These are phyloP conservation scores for Sialis lutaria DNA, from an alignment of 2,888 invertebrate genomes.

Conservation along the genomic window DNA sequence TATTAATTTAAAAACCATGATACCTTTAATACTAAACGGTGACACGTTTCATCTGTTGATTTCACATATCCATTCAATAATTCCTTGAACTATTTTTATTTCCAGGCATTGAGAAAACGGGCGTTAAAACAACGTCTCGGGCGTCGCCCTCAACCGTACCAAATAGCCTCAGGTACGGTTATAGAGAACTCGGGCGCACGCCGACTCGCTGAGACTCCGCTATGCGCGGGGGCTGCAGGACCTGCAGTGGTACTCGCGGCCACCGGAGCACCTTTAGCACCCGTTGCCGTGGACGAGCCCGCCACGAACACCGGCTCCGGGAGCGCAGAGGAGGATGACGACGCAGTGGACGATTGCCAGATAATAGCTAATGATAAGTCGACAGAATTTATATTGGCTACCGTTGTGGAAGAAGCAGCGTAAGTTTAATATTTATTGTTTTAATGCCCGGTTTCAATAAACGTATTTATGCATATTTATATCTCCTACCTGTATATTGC, in stretches of 20 bases:
- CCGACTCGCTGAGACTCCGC: slow-evolving; percentile 62
- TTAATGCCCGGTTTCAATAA: no score
- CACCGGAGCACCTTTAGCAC: slow-evolving; percentile 15
- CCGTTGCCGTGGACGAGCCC: slow-evolving; percentile 53
- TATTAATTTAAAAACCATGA: no score
- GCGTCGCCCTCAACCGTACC: slow-evolving; percentile 58
- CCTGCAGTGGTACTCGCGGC: background rate
- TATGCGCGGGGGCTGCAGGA: slow-evolving; percentile 29
- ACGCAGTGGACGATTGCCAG: slow-evolving; percentile 48
- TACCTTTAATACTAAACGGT: no score
- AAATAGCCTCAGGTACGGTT: slow-evolving; percentile 58
- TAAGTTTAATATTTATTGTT: slow-evolving; percentile 31
- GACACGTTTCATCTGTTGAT: no score
- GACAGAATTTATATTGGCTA: slow-evolving; percentile 78
- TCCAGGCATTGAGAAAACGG: slow-evolving; percentile 67
- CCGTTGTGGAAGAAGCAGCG: slow-evolving; percentile 72
- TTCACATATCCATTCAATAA: no score
- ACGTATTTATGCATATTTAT: no score
- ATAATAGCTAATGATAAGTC: slow-evolving; percentile 83
- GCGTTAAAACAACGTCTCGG: slow-evolving; percentile 69
- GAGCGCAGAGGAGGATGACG: slow-evolving; percentile 73
- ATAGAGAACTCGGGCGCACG: slow-evolving; percentile 79
- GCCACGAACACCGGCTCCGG: slow-evolving; percentile 83
- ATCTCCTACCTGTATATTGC: no score
- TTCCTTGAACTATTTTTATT: no score